Conservation (phyloP, 2,113 vertebrate species). For the Podarcis raffonei region DNA sequence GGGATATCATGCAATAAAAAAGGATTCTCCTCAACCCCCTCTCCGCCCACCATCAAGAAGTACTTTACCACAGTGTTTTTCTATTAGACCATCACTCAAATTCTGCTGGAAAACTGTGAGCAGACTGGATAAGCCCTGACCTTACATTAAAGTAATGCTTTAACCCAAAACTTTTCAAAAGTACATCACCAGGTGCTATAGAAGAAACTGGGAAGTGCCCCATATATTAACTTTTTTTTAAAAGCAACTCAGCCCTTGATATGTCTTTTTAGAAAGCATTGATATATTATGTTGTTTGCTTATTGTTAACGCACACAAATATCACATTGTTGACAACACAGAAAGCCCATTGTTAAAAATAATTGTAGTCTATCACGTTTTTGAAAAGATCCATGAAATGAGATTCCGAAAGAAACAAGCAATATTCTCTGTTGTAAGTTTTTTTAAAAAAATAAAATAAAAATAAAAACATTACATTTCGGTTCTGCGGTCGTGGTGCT, state of each 20-base stretch:
- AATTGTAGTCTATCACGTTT: conserved; percentile 6
- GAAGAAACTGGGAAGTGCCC: background rate
- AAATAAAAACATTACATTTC: background rate
- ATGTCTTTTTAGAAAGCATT: background rate
- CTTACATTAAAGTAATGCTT: background rate
- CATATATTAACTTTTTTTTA: background rate
- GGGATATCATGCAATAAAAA: background rate
- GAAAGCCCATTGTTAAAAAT: background rate
- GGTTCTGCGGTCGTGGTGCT: background rate
- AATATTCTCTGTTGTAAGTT: fast-evolving
- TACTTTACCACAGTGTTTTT: background rate
- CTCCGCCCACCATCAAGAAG: background rate
- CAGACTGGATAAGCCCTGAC: too few species aligned
- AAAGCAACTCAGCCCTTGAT: too few species aligned
- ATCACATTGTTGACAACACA: background rate
- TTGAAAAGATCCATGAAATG: background rate
- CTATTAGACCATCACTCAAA: too few species aligned
- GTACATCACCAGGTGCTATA: background rate
- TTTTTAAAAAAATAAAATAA: background rate
- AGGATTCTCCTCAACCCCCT: background rate
- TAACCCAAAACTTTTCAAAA: background rate
- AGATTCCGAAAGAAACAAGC: background rate
- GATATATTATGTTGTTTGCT: background rate
- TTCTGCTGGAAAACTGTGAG: background rate
- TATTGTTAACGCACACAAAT: background rate